Conservation (phyloP, 2,797 vertebrate species). For the Rhincodon typus region DNA sequence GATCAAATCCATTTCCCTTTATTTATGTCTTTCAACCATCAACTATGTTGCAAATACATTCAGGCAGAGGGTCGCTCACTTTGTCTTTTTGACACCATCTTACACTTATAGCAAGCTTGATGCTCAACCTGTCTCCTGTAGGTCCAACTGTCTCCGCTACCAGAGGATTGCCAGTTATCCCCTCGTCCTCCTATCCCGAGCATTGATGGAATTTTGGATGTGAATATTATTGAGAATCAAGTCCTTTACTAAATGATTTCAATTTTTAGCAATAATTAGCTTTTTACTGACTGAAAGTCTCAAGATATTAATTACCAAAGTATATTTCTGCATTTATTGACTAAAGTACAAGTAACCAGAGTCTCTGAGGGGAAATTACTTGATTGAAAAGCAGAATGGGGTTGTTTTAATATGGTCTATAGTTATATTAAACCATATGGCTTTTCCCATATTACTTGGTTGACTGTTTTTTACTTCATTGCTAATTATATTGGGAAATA, state of each 20-base stretch:
- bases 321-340: not conserved
- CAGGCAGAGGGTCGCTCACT: too few species aligned
- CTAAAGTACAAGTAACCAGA: not conserved
- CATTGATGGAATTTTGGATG: not conserved
- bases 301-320: not conserved
- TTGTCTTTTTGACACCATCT: too few species aligned
- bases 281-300: not conserved
- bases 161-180: too few species aligned
- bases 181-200: too few species aligned
- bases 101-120: too few species aligned
- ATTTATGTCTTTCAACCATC: too few species aligned
- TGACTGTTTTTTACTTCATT: not conserved
- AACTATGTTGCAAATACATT: too few species aligned
- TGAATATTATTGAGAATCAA: not conserved
- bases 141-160: too few species aligned
- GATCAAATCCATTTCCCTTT: too few species aligned
- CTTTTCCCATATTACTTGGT: not conserved
- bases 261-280: not conserved
- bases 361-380: not conserved
- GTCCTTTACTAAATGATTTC: not conserved
- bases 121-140: too few species aligned
- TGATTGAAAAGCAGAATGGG: not conserved
- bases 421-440: not conserved
- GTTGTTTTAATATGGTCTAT: not conserved
- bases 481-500: not conserved